Base-by-base conservation (phyloP, 1,140 invertebrate species). In the Zaprionus ghesquierei region DNA sequence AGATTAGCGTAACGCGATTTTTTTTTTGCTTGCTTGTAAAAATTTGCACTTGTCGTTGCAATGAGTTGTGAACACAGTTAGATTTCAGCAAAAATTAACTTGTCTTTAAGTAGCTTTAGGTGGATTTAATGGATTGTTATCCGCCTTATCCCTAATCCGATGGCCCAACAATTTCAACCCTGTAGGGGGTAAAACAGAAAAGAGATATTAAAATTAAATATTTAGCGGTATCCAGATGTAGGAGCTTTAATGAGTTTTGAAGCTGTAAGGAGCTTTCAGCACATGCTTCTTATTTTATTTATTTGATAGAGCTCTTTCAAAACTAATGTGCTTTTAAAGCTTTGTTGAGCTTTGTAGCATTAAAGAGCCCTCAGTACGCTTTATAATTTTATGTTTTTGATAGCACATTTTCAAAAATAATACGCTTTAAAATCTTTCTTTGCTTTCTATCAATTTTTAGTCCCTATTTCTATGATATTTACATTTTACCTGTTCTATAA, bases 11-110 rank as follows among this genome's bases (percentile, higher is more conserved):
- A 65, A 31, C 10, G 18, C 8, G 6, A 33, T 56, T 18, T 56
- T 62, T 13, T 49, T 27, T 51, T 5, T 49, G 18, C 49, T 50
- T 38, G n/a, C 44, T 60, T 54, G 22, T 73, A 73, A 61, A 72
- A 73, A 73, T 73, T 73, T 64, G 59, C 72, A 70, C 59, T 75
- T 70, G 31, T 53, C 44, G 68, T 71, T 75, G 33, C 51, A 69
- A 69, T 62, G 56, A 51, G 18, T 69, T 61, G 64, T 75, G 72
- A 75, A 75, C 73, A 71, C 73, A 66, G 61, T 75, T 72, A 41
- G 25, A 56, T 38, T 76, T 76, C 73, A 72, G 73, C 69, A 76
- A 72, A 51, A 56, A 31, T 56, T 74, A 27, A 50, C 15, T 23
- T 51, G 25, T 31, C 12, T 61, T 62, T 71, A 75, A 75, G 69